Conservation (phyloP, 1,140 invertebrate genomes). For the Chelonus insularis region DNA sequence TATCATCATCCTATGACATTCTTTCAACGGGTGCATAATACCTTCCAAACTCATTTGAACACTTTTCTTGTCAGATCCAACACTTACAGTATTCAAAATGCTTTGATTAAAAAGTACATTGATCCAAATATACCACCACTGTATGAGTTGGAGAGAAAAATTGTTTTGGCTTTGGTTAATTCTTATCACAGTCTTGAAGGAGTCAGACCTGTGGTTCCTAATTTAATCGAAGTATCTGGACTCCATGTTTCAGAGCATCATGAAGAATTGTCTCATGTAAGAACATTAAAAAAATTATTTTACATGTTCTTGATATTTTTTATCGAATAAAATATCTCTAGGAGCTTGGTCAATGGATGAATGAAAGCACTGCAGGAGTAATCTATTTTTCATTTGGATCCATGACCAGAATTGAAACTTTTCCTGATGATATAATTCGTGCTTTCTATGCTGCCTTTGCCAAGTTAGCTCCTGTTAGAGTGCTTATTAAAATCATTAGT, state of each 20-base stretch:
- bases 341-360: slow-evolving; percentile 70
- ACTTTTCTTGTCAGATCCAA: slow-evolving; percentile 12
- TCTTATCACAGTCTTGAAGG: slow-evolving; percentile 49
- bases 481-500: slow-evolving; percentile 42
- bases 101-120: slow-evolving; percentile 60
- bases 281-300: too few relatives aligned
- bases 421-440: slow-evolving; percentile 63
- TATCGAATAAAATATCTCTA: slow-evolving; percentile 37
- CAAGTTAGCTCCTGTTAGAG: slow-evolving; percentile 46
- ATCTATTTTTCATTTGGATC: slow-evolving; percentile 76
- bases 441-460: slow-evolving; percentile 66
- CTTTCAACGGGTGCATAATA: slow-evolving; percentile 40
- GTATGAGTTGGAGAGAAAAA: slow-evolving; percentile 57
- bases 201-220: slow-evolving; percentile 47
- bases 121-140: slow-evolving; percentile 64
- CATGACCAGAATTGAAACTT: slow-evolving; percentile 64
- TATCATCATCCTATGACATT: slow-evolving; percentile 43
- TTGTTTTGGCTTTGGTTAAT: slow-evolving; percentile 53
- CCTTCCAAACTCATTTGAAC: slow-evolving; percentile 19
- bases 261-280: slow-evolving; percentile 32
- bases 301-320: too few relatives aligned
- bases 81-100: slow-evolving; percentile 35
- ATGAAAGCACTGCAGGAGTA: slow-evolving; percentile 69
- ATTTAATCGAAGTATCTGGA: slow-evolving; percentile 55
- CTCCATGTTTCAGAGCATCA: slow-evolving; percentile 48